These are phyloP conservation scores for Ethmia dodecea DNA, from an alignment of 2,888 invertebrate species.

Conservation along the genomic window DNA sequence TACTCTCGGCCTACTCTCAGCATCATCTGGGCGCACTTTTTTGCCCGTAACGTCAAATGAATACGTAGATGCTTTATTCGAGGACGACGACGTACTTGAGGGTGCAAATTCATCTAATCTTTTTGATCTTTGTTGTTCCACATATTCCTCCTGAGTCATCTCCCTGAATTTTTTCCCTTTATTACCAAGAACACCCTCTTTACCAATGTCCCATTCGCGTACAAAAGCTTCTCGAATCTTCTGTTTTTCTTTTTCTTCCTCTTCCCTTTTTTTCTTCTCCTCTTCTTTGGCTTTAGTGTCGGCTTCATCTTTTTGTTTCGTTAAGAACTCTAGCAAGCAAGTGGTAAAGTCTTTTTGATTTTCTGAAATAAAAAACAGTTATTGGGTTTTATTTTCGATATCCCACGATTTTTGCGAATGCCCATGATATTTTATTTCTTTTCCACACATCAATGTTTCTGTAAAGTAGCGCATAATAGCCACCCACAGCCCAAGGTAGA, in stretches of 20 bases:
- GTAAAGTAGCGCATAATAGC: no score
- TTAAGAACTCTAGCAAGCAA: conserved; percentile 60
- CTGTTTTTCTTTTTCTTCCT: conserved; percentile 66
- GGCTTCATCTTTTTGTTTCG: conserved; percentile 65
- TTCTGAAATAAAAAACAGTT: conserved; percentile 38
- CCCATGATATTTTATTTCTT: no score
- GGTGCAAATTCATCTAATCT: conserved; percentile 90
- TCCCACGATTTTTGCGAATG: no score
- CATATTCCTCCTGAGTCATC: conserved; percentile 87
- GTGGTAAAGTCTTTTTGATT: conserved; percentile 58
- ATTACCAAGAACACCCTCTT: conserved; percentile 74
- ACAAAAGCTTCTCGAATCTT: conserved; percentile 74
- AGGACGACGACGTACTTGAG: conserved; percentile 38
- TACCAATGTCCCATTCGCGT: conserved; percentile 86
- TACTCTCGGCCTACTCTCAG: conserved; percentile 11
- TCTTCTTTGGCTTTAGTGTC: conserved; percentile 62
- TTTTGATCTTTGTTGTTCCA: conserved; percentile 84
- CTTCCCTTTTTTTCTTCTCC: conserved; percentile 53
- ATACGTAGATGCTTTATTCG: conserved; percentile 29
- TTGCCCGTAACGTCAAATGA: conserved; percentile 52
- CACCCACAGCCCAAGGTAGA: no score
- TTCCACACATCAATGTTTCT: no score
- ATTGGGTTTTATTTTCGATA: no score
- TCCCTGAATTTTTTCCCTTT: conserved; percentile 67
- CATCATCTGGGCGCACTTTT: conserved; percentile 23